Base-by-base conservation (phyloP, 2,113 vertebrate species). In the Orthochromis indermauri region DNA sequence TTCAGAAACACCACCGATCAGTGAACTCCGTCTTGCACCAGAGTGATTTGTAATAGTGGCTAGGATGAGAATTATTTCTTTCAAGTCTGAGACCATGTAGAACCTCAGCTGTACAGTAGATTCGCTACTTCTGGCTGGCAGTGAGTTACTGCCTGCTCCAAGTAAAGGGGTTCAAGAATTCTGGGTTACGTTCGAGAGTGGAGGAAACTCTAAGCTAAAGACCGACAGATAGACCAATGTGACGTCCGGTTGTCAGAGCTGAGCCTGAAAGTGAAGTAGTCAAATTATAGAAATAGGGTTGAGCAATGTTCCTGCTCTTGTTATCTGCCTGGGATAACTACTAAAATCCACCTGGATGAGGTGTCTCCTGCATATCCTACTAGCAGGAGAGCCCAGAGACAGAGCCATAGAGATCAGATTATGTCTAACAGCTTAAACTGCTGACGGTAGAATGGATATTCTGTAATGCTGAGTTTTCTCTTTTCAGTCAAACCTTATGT, bases 21-120 rank as follows among this genome's bases (percentile, higher is more conserved):
- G 66, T 16, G 37, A 45, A 42, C 21, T 45, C 8, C 37, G 16
- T 42, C 66, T 45, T 26, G 8, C 21, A 45, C 35, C 35, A 24
- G 37, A 0, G 37, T 24, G 35, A 40, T 42, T 42, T 71, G 35
- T 16, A 10, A 31, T 28, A 49, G 24, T 31, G 16, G 71, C 42
- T 49, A 28, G 16, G 24, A 78, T 78, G 42, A 49, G 10, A 76
- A 49, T 47, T 12, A 28, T 11, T 31, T 17, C 6, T 76, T 19
- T 28, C 24, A 76, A 31, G 42, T 76, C 71, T 12, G 71, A 76
- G 71, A 24, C 71, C 24, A 76, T 19, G 68, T 47, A 76, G 40
- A 78, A 19, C 2, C 16, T 49, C 16, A 47, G 21, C 71, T 76
- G 42, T 49, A 28, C 24, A 31, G 71, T 49, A 47, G 71, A 0